Conservation (phyloP, 2,888 invertebrate genomes). For the Agrypnus murinus region DNA sequence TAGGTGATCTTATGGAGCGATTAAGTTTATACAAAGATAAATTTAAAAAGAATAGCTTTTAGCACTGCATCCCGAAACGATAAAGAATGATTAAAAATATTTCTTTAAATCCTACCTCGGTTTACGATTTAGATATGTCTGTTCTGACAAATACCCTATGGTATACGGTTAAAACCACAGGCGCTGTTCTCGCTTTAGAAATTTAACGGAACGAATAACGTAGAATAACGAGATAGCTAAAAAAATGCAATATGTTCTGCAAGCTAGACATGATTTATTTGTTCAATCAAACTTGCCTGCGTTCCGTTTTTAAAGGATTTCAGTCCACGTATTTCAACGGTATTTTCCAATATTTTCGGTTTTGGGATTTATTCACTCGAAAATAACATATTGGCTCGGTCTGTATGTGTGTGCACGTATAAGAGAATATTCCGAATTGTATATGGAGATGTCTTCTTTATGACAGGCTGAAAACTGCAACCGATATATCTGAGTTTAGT, state of each 20-base stretch:
- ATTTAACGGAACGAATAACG: constrained; percentile 7
- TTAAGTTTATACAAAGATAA: too few relatives aligned
- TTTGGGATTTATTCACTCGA: constrained; percentile 15
- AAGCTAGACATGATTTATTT: constrained; percentile 14
- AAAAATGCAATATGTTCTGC: constrained; percentile 16
- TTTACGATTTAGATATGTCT: too few relatives aligned
- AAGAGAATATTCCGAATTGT: constrained; percentile 10
- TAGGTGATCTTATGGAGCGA: too few relatives aligned
- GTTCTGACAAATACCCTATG: not conserved
- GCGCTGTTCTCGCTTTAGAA: not conserved
- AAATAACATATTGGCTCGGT: constrained; percentile 9
- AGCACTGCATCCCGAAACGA: too few relatives aligned
- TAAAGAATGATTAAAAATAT: too few relatives aligned
- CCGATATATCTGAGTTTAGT: constrained; percentile 8
- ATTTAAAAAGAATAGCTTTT: too few relatives aligned
- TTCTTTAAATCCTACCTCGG: too few relatives aligned
- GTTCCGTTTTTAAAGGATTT: constrained; percentile 13
- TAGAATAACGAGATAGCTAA: constrained; percentile 12
- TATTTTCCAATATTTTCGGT: constrained; percentile 23
- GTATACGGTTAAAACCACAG: constrained; percentile 1
- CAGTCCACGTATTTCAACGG: constrained; percentile 17
- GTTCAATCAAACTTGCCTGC: constrained; percentile 24
- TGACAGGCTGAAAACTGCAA: constrained; percentile 10
- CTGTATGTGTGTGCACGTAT: too few relatives aligned
- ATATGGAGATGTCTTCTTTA: not conserved